Base-by-base conservation (phyloP, 2,888 invertebrate genomes). In the Microdon myrmicae region DNA sequence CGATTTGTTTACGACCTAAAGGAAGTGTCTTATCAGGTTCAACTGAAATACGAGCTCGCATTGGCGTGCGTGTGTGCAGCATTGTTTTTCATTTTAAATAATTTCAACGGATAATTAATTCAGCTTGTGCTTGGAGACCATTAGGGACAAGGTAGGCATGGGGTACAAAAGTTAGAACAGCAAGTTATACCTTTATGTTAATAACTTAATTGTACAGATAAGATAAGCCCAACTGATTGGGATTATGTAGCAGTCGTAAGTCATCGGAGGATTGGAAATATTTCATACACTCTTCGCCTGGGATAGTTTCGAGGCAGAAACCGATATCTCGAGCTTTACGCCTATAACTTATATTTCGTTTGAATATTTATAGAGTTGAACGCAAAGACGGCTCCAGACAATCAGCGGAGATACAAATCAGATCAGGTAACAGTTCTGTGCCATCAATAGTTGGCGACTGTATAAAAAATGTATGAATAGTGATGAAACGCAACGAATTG, bases 1-100 rank as follows among this genome's bases (percentile, higher is more conserved):
- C 29, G 17, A 38, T 22, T 48, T 26, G 55, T 54, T 55, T 54
- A 60, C 38, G 48, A 48, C 32, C 31, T 43, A 13, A 23, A 32
- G 47, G 54, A 60, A 48, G 54, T 60, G 47, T 48, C 43, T 43
- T 17, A 54, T 54, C 54, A 19, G 41, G 39, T 48, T 48, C 41
- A 48, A 20, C 19, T 60, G 37, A 60, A 31, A 35, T 59, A 19
- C 19, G 19, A 23, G 39, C 35, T 41, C 32, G 20, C 16, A 39
- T 22, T 28, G 34, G 31, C 39, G 39, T 35, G 45, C 41, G 39
- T n/a, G n/a, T n/a, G n/a, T n/a, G n/a, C n/a, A n/a, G n/a, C n/a
- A n/a, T 53, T 41, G 45, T 29, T 35, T 23, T 20, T 25, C 14
- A 35, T 17, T 17, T 20, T 26, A 37, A 35, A 54, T 60, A 41